Percentiles rank a stretch among this genome's conserved stretches.
These are phyloP conservation scores for Plectrocnemia conspersa DNA, from an alignment of 1,140 invertebrate species.

Conservation along the genomic window DNA sequence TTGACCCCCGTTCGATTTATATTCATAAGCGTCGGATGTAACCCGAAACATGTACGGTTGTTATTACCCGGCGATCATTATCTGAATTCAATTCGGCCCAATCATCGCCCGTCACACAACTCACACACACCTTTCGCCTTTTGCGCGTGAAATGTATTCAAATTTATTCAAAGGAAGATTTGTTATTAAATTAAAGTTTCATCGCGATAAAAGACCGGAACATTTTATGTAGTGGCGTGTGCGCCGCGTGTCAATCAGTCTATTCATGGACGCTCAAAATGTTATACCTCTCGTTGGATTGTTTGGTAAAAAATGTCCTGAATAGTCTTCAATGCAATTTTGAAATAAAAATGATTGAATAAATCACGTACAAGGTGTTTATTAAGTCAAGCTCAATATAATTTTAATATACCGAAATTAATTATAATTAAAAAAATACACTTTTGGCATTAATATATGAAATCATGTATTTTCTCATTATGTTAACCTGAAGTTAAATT, in stretches of 20 bases:
- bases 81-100: conserved; percentile 33
- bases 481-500: too few relatives aligned
- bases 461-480: too few relatives aligned
- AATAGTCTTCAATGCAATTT: too few relatives aligned
- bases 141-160: conserved; percentile 24
- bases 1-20: conserved; percentile 29
- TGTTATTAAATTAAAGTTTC: conserved; percentile 31
- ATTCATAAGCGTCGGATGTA: conserved; percentile 28
- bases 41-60: conserved; percentile 8
- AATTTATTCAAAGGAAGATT: conserved; percentile 32
- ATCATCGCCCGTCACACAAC: conserved; percentile 16
- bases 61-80: conserved; percentile 23
- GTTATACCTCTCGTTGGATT: too few relatives aligned
- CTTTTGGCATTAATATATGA: too few relatives aligned
- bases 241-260: conserved; percentile 14
- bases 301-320: too few relatives aligned
- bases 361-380: too few relatives aligned
- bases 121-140: conserved; percentile 16
- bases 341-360: too few relatives aligned
- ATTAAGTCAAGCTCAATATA: too few relatives aligned
- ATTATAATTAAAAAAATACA: too few relatives aligned
- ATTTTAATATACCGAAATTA: too few relatives aligned
- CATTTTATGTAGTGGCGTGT: conserved; percentile 21
- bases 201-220: conserved; percentile 24
- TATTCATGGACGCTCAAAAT: too few relatives aligned